These are phyloP conservation scores for Fragum sueziense DNA, from an alignment of 2,888 invertebrate species.

Conservation along the genomic window DNA sequence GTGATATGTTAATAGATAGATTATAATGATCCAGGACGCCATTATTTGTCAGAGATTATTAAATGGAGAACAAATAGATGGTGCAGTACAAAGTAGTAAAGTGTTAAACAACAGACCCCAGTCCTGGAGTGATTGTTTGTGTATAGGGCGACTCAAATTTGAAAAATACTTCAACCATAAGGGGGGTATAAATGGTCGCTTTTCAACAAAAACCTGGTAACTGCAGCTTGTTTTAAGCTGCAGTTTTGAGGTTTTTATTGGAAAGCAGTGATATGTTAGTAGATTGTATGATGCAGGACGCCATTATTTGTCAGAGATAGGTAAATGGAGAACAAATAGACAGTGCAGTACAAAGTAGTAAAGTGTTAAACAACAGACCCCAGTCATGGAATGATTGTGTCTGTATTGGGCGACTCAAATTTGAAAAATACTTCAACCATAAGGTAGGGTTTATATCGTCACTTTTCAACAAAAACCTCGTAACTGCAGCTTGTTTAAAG, in stretches of 20 bases:
- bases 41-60: slow-evolving; percentile 72
- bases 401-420: slow-evolving; percentile 78
- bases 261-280: no score
- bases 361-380: slow-evolving; percentile 70
- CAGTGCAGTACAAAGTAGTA: slow-evolving; percentile 74
- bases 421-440: slow-evolving; percentile 82
- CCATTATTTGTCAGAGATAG: slow-evolving; percentile 66
- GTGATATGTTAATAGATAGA: no score
- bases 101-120: slow-evolving; percentile 68
- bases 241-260: no score
- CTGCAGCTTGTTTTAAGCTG: no score
- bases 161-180: slow-evolving; percentile 82
- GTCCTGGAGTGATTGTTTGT: slow-evolving; percentile 78
- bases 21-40: no score
- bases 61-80: slow-evolving; percentile 72
- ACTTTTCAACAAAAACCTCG: no score
- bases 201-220: no score
- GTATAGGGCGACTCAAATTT: slow-evolving; percentile 80
- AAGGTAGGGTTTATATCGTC: slow-evolving; percentile 68
- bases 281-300: no score
- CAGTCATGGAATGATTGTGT: slow-evolving; percentile 78
- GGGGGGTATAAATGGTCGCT: slow-evolving; percentile 69
- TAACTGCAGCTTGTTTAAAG: no score
- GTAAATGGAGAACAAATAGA: slow-evolving; percentile 71
- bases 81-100: slow-evolving; percentile 75